Evolutionary conservation across 2,797 vertebrate species (phyloP), one percentile per base, ranked within the genome.

Genomic region (Pampus argenteus): DNA sequence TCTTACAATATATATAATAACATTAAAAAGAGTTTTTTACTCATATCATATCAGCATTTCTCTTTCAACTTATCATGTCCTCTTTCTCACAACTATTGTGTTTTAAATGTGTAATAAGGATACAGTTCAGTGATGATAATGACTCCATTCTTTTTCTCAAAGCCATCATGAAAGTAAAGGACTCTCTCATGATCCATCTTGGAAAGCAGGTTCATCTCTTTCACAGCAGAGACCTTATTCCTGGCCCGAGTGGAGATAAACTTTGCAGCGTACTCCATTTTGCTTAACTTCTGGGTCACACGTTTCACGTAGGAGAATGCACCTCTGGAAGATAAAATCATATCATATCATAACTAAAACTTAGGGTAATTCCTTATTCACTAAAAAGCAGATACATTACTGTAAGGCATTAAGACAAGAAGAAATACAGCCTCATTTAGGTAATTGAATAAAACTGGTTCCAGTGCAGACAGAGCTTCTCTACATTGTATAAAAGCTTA

Each of bases 121-220:
- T 99, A 98, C 97, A 97, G 86, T 89, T 99, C 98, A 5, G 95
- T 96, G 93, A 99, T 91, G 58, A 99, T 94, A 83, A 99, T 93
- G 69, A 98, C 92, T 0, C 95, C 95, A 0, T 96, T 98, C 89
- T 96, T 97, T 85, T 98, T 98, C 94, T 99, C 97, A 0, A 99
- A 99, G 72, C 96, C 97, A 0, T 99, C 98, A 0, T 98, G 97
- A 89, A 99, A 98, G 87, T 96, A 97, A 71, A 98, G 89, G 0
- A 99, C 86, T 57, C 94, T 95, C 81, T 98, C 96, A 0, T 99
- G 97, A 80, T 98, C 97, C 64, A 99, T 93, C 75, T 92, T 94
- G 3, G 97, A 97, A 38, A 99, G 93, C 66, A 99, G 93, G 54
- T 91, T 94, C 88, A 97, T 93, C 82, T 99, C 98, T 59, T 94